phyloP scores from a whole-genome alignment of 2,888 invertebrate species.

The Brachycybe producta region DNA sequence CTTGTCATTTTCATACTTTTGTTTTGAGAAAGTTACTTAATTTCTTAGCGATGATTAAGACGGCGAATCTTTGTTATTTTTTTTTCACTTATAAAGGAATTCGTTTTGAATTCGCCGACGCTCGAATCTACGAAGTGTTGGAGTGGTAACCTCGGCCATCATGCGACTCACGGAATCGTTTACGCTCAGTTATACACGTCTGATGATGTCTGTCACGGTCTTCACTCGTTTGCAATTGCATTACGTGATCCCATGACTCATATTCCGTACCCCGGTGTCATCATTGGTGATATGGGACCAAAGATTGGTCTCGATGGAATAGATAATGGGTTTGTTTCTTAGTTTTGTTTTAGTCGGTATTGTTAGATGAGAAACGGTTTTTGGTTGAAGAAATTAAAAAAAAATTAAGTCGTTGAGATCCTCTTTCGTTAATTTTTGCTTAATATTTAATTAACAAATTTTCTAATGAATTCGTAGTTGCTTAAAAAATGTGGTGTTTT shows the following conservation, averaged over 20 bases:
- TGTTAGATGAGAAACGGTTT: constrained; percentile 28
- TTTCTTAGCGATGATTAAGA: neutral
- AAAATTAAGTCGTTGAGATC: too few species aligned
- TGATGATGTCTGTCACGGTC: constrained; percentile 65
- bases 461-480: neutral
- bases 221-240: constrained; percentile 80
- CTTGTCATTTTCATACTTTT: neutral
- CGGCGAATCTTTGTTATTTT: too few species aligned
- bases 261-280: constrained; percentile 59
- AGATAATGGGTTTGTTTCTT: constrained; percentile 66
- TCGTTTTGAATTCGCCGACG: constrained; percentile 59
- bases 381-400: too few species aligned
- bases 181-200: constrained; percentile 77
- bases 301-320: constrained; percentile 82
- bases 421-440: too few species aligned
- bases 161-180: constrained; percentile 69
- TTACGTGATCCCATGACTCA: constrained; percentile 61
- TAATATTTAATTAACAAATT: neutral
- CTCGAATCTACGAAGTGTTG: constrained; percentile 72
- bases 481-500: too few species aligned
- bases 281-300: constrained; percentile 82
- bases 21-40: too few species aligned
- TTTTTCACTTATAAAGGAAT: constrained; percentile 37
- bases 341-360: too few species aligned
- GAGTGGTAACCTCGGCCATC: constrained; percentile 60